phyloP scores from a whole-genome alignment of 2,113 vertebrate genomes.

The Sturnira hondurensis region DNA sequence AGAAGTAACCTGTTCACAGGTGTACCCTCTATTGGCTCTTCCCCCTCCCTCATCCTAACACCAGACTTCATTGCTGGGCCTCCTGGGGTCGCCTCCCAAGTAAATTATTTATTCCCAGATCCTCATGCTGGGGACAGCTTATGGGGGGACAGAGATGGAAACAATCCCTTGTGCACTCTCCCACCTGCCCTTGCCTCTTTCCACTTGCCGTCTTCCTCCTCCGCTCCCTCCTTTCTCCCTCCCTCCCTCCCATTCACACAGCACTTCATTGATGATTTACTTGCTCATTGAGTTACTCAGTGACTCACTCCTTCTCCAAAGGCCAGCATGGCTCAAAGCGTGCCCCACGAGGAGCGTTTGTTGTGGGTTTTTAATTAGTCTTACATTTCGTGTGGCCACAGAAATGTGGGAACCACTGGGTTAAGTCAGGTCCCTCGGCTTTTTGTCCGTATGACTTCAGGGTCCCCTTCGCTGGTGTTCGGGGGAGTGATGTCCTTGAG shows the following conservation, averaged over 20 bases:
- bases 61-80: neutral
- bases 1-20: neutral
- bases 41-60: neutral
- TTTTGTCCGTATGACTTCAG: neutral
- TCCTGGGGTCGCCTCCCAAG: neutral
- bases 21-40: neutral
- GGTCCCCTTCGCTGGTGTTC: neutral
- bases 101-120: neutral
- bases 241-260: neutral
- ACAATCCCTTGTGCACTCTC: neutral
- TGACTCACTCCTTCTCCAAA: neutral
- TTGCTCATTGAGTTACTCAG: neutral
- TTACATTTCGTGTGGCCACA: neutral
- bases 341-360: neutral
- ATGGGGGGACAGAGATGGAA: too few relatives aligned
- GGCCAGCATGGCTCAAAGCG: neutral
- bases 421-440: neutral
- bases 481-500: neutral
- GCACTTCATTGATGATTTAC: neutral
- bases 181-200: neutral
- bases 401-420: neutral
- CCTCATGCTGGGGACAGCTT: neutral
- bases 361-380: neutral
- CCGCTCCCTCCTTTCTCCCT: too few relatives aligned
- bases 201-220: neutral